Percentiles rank a stretch among this genome's conserved stretches.
phyloP scores from a whole-genome alignment of 2,113 vertebrate genomes.

The Trematomus loennbergii region DNA sequence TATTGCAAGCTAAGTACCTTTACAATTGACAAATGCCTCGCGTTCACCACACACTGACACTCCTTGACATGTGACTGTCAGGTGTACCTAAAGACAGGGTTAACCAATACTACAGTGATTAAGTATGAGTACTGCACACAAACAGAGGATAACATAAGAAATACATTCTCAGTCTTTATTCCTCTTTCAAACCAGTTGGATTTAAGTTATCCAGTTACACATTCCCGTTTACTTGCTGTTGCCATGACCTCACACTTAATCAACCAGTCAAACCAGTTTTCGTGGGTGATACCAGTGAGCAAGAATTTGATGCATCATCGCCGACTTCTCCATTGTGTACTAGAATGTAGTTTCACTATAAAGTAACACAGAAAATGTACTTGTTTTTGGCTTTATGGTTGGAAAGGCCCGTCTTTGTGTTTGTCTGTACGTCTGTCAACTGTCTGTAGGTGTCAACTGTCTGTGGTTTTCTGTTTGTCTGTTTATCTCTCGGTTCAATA shows the following conservation, averaged over 20 bases:
- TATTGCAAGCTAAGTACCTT: conserved; percentile 48
- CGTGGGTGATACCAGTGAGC: not conserved
- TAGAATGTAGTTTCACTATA: not conserved
- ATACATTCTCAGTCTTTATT: not conserved
- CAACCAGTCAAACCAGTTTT: conserved; percentile 51
- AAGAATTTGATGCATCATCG: not conserved
- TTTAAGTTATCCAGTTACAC: conserved; percentile 23
- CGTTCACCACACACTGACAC: conserved; percentile 19
- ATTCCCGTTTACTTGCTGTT: not conserved
- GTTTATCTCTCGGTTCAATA: not conserved
- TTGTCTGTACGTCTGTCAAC: too few relatives aligned
- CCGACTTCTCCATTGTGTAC: not conserved
- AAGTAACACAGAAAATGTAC: conserved; percentile 1
- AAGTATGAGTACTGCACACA: not conserved
- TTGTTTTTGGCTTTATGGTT: not conserved
- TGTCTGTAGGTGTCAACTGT: too few relatives aligned
- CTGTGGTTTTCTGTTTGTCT: not conserved
- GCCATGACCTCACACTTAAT: conserved; percentile 16
- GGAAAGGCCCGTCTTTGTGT: too few relatives aligned
- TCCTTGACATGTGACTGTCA: conserved; percentile 45
- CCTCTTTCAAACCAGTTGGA: not conserved
- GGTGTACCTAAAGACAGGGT: conserved; percentile 11
- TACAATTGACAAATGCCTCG: conserved; percentile 23
- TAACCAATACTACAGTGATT: conserved; percentile 3
- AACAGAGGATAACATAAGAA: conserved; percentile 8